Base-by-base conservation (phyloP, 2,113 vertebrate species). In the Oceanodroma tethys region DNA sequence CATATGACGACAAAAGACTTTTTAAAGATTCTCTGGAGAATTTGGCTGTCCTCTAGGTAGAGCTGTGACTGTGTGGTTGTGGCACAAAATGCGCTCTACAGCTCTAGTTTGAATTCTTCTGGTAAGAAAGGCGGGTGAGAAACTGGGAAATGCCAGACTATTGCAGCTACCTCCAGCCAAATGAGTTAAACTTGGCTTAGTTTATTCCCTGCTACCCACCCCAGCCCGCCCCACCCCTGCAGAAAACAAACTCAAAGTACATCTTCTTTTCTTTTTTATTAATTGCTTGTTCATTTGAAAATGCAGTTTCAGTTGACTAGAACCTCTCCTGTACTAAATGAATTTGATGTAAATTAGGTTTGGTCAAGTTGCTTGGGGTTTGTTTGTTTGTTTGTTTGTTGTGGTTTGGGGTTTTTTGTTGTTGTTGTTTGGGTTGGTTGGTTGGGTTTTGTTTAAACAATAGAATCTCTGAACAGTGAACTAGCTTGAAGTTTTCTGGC, bases 161-260 rank as follows among this genome's bases (percentile, higher is more conserved):
- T 22, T 3, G 0, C 42, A 88, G 22, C n/a, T 59, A 17, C 22
- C 11, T 82, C 38, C 52, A 67, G 52, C 11, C 32, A 74, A 81
- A 53, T 27, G 10, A 42, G 11, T 82, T 82, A 32, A 82, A 67
- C 48, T 22, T 18, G 16, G 2, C 10, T 76, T 56, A 12, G n/a
- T 76, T 81, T 80, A 40, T 72, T 56, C 2, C 29, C 13, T 60
- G 4, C 9, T 56, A 42, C 0, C 0, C 1, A 1, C 4, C 8
- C 7, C 29, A 45, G 6, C 9, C n/a, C 3, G 0, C 52, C n/a
- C 10, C 7, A 50, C 10, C 8, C 6, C n/a, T 84, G 63, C 22
- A 84, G 70, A 55, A 88, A 70, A 53, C 25, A 4, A 22, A 26
- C 30, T 18, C 14, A 15, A 7, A 52, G 23, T 59, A 65, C 11